These are phyloP conservation scores for Scaptomyza montana DNA, from an alignment of 1,140 invertebrate species.

Conservation along the genomic window DNA sequence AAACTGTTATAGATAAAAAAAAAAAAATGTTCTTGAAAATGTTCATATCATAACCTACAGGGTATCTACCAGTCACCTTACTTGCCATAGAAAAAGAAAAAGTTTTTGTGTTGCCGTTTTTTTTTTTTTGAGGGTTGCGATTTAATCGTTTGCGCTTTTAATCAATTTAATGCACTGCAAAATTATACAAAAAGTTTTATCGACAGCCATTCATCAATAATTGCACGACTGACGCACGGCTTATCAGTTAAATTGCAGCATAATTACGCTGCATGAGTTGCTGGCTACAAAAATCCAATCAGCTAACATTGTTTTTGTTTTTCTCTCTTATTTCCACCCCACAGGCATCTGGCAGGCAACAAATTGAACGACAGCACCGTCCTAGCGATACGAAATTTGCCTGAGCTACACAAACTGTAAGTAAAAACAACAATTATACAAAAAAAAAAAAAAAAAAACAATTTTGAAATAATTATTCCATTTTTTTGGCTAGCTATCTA, in stretches of 20 bases:
- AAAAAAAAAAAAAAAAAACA: too few relatives aligned
- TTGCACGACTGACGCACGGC: slow-evolving; percentile 54
- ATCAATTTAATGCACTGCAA: slow-evolving; percentile 74
- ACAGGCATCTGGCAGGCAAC: slow-evolving; percentile 84
- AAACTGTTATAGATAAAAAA: too few relatives aligned
- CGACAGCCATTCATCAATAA: slow-evolving; percentile 62
- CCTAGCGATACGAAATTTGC: slow-evolving; percentile 84
- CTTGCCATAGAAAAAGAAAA: too few relatives aligned
- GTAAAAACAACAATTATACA: slow-evolving; percentile 30
- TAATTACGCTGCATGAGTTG: slow-evolving; percentile 41
- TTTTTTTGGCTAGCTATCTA: too few relatives aligned
- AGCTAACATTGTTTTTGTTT: slow-evolving; percentile 61
- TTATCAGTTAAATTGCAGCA: slow-evolving; percentile 46
- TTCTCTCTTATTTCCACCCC: slow-evolving; percentile 53
- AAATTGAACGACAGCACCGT: slow-evolving; percentile 85
- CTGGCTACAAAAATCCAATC: slow-evolving; percentile 26
- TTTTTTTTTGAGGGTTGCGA: slow-evolving; percentile 62
- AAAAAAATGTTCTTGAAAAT: too few relatives aligned
- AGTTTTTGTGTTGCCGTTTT: not conserved
- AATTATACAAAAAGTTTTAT: slow-evolving; percentile 68
- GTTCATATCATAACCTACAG: not conserved
- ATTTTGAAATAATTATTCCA: too few relatives aligned
- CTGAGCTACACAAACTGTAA: slow-evolving; percentile 81
- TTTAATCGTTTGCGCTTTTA: slow-evolving; percentile 64
- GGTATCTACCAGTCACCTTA: not conserved